Percentiles rank a stretch among this genome's conserved stretches.
Evolutionary conservation across 2,113 vertebrate genomes (phyloP).

Genomic region (Noturus placidus): DNA sequence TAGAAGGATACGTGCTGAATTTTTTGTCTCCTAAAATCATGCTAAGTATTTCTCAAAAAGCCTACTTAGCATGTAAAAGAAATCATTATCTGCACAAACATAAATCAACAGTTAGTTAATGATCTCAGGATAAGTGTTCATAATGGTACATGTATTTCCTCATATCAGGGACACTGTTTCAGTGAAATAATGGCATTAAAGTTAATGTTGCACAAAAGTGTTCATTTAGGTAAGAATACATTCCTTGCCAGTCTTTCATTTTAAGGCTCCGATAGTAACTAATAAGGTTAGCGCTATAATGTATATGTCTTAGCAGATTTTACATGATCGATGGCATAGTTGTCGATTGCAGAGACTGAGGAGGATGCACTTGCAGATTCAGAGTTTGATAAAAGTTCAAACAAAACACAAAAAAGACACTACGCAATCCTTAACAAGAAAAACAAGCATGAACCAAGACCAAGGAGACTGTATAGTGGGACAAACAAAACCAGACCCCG

Average conservation of each 20-base stretch:
- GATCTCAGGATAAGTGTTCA: neutral
- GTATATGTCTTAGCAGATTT: neutral
- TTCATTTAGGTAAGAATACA: neutral
- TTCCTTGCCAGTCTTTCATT: neutral
- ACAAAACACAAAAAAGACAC: too few species aligned
- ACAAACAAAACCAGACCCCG: too few species aligned
- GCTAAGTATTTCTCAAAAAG: neutral
- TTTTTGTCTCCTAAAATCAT: neutral
- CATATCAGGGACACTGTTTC: neutral
- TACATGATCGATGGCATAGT: neutral
- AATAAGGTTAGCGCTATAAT: neutral
- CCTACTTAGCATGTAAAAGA: neutral
- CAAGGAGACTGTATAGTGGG: too few species aligned
- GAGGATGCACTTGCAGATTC: too few species aligned
- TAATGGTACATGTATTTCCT: neutral
- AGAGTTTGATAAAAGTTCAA: too few species aligned
- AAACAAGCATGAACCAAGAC: too few species aligned
- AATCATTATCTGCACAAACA: neutral
- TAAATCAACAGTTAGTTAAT: neutral
- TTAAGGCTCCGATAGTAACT: neutral
- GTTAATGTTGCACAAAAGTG: neutral
- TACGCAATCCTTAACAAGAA: too few species aligned
- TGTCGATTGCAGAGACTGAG: too few species aligned
- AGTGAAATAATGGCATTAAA: neutral
- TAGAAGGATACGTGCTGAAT: neutral